A percentile compares a stretch with the other conserved stretches of the same genome.
Conservation (phyloP, 2,888 invertebrate genomes). For the Exephanes ischioxanthus region DNA sequence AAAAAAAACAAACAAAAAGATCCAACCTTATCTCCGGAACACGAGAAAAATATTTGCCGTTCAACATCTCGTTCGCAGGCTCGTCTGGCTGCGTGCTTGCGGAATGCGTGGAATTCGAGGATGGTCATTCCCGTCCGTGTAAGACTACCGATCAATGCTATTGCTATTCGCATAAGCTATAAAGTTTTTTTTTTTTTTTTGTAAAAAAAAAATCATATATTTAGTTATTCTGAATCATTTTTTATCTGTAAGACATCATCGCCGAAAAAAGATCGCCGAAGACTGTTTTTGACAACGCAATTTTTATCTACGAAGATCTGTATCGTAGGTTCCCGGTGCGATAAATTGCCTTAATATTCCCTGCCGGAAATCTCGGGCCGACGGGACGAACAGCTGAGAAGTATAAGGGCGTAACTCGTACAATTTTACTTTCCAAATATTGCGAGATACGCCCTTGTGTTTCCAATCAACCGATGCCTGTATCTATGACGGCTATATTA, state of each 20-base stretch:
- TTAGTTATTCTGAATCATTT: too few species aligned
- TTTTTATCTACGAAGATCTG: background rate
- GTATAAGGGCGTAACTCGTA: too few species aligned
- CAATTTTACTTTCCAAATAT: too few species aligned
- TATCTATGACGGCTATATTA: conserved; percentile 43
- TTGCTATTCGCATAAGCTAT: background rate
- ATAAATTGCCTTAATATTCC: background rate
- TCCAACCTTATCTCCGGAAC: conserved; percentile 45
- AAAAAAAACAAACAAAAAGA: background rate
- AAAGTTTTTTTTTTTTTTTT: too few species aligned
- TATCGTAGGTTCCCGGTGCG: background rate
- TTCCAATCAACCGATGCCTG: background rate
- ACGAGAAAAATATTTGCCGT: conserved; percentile 49
- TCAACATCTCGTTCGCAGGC: background rate
- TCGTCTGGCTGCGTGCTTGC: background rate
- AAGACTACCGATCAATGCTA: background rate
- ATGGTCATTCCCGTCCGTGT: background rate
- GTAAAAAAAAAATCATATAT: too few species aligned
- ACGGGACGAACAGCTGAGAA: background rate
- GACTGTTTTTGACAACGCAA: background rate
- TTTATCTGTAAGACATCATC: background rate
- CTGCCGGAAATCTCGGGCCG: background rate
- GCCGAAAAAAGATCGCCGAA: background rate
- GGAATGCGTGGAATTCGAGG: conserved; percentile 20
- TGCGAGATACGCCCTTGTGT: too few species aligned